Percentiles rank a stretch among this genome's conserved stretches.
phyloP scores from a whole-genome alignment of 2,113 vertebrate species.

The Pachyramphus minor region DNA sequence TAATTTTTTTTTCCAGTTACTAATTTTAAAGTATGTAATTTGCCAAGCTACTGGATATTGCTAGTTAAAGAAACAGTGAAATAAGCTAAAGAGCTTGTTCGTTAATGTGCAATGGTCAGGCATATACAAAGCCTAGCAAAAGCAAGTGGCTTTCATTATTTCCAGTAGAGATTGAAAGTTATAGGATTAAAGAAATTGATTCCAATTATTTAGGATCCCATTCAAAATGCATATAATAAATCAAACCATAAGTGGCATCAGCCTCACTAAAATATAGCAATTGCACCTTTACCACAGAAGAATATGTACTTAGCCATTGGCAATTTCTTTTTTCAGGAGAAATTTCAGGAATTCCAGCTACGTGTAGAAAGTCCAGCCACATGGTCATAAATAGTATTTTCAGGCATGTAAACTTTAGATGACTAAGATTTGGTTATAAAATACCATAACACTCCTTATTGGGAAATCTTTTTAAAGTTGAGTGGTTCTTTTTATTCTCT shows the following conservation, averaged over 20 bases:
- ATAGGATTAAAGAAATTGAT: constrained; percentile 61
- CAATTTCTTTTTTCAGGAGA: constrained; percentile 25
- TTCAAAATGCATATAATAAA: constrained; percentile 32
- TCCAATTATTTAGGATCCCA: constrained; percentile 47
- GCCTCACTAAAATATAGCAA: neutral
- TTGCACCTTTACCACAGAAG: neutral
- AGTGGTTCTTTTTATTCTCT: constrained; percentile 79
- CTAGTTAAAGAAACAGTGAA: neutral
- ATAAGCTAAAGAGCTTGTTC: neutral
- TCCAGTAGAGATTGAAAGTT: constrained; percentile 28
- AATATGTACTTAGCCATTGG: neutral
- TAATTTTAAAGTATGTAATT: neutral
- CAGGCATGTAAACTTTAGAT: constrained; percentile 68
- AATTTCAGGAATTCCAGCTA: constrained; percentile 71
- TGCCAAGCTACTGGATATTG: neutral
- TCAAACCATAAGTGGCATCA: constrained; percentile 1
- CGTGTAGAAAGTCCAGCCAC: constrained; percentile 57
- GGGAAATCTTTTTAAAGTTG: constrained; percentile 74
- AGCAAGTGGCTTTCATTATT: constrained; percentile 67
- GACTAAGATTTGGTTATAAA: constrained; percentile 76
- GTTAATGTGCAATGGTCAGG: neutral
- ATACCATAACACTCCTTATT: constrained; percentile 70
- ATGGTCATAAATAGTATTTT: constrained; percentile 72
- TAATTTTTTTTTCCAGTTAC: neutral
- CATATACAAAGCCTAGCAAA: neutral